Conservation (phyloP, 2,113 vertebrate species). For the Barnardius zonarius region DNA sequence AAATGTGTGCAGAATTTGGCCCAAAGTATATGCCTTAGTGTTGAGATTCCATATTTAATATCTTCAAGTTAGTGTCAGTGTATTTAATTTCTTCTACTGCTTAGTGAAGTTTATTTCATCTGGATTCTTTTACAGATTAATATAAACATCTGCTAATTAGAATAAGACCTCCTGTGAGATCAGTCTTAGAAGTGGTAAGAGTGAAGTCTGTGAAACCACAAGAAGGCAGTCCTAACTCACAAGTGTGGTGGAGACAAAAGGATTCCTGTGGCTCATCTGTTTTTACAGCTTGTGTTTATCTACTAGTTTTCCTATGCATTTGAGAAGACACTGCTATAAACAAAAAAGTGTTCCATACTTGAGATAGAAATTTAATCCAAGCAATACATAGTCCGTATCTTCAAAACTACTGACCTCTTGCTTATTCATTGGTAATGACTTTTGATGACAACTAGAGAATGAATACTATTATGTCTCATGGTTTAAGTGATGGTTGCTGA, state of each 20-base stretch:
- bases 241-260: not conserved
- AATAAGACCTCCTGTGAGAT: not conserved
- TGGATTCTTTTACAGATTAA: not conserved
- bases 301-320: not conserved
- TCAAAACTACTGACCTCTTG: not conserved
- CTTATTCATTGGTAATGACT: not conserved
- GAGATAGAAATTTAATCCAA: not conserved
- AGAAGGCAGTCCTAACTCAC: conserved; percentile 28
- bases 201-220: not conserved
- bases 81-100: not conserved
- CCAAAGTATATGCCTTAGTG: not conserved
- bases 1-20: not conserved
- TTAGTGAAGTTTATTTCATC: not conserved
- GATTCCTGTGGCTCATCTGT: not conserved
- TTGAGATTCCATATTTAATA: not conserved
- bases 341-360: not conserved
- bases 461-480: not conserved
- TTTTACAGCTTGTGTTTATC: not conserved
- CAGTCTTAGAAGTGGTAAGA: conserved; percentile 20
- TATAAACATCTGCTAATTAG: not conserved
- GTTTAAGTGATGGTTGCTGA: not conserved
- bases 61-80: not conserved
- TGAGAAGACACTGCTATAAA: not conserved
- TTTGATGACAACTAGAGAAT: not conserved
- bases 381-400: not conserved